Base-by-base conservation (phyloP, 1,140 invertebrate species). In the Glossosoma conforme region DNA sequence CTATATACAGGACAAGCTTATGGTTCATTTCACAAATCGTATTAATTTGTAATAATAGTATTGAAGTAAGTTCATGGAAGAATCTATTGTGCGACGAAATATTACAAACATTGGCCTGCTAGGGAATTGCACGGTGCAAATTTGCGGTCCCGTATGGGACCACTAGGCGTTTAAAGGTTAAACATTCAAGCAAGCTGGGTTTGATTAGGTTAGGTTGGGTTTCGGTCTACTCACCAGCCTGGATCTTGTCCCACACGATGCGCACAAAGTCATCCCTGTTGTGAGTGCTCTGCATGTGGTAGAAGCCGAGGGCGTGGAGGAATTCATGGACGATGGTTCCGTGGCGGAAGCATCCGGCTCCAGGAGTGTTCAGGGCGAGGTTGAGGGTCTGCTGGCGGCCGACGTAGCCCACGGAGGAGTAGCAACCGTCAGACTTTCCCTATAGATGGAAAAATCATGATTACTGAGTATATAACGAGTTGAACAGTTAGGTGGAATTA, bases 271-370 rank as follows among this genome's bases (percentile, higher is more conserved):
- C 70, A 60, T 89, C 86, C 44, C 87, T 70, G 62, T 89, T 79
- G 2, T 76, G 65, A 2, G 84, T 73, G 59, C 82, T 81, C 63
- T 89, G 86, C 68, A 88, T 85, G 60, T 89, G 81, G 59, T 77
- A 80, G 60, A 86, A 85, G 0, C 85, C 85, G 10, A 85, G 64
- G 0, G 82, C 76, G 57, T 86, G 85, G 20, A 85, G 65, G 3
- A 86, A 63, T 63, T 87, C 84, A 52, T 87, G 84, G 2, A 84
- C 71, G n/a, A 85, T 72, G 0, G 76, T 77, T 3, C 75, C 76
- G 30, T 76, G 65, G 0, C 70, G 65, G 52, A 79, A 77, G 44
- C 78, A 80, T 1, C 72, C 76, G 0, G 63, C 60, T 8, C 71
- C 74, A 0, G 75, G 62, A 6, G 68, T 64, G 13, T 70, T 63